A percentile compares a stretch with the other conserved stretches of the same genome.
phyloP scores from a whole-genome alignment of 2,888 invertebrate genomes.

The Drosophila yooni region DNA sequence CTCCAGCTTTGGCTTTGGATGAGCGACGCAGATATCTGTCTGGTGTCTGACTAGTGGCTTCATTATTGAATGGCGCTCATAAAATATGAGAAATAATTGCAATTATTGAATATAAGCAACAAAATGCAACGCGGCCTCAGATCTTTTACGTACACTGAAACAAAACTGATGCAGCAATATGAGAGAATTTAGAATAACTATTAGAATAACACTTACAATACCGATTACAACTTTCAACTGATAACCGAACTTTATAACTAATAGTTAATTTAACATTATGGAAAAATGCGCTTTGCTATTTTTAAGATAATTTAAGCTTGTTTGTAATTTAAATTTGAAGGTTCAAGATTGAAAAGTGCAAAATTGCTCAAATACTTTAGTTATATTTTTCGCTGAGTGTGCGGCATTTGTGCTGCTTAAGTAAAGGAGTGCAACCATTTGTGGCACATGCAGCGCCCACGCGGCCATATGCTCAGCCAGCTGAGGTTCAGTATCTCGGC shows the following conservation, averaged over 20 bases:
- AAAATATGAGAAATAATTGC: constrained; percentile 78
- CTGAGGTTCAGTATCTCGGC: constrained; percentile 11
- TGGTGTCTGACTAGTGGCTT: constrained; percentile 43
- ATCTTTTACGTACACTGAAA: constrained; percentile 27
- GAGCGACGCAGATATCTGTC: constrained; percentile 10
- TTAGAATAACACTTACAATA: not conserved
- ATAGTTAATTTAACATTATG: not conserved
- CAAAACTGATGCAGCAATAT: constrained; percentile 2
- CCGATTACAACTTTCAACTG: not conserved
- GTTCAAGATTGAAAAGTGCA: not conserved
- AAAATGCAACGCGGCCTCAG: constrained; percentile 23
- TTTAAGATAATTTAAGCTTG: too few species aligned
- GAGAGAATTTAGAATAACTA: not conserved
- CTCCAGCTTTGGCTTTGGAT: constrained; percentile 3
- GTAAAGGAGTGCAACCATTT: constrained; percentile 42
- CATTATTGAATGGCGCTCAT: constrained; percentile 71
- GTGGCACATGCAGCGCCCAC: constrained; percentile 57
- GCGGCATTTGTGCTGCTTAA: constrained; percentile 18
- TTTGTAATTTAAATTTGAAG: not conserved
- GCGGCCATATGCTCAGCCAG: constrained; percentile 39
- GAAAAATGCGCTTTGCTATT: too few species aligned
- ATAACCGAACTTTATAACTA: not conserved
- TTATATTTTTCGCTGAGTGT: constrained; percentile 38
- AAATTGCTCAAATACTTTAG: not conserved
- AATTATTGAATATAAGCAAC: constrained; percentile 71